Percentiles rank a stretch among this genome's conserved stretches.
Evolutionary conservation across 2,888 invertebrate genomes (phyloP).

Genomic region (Ariolimax columbianus): DNA sequence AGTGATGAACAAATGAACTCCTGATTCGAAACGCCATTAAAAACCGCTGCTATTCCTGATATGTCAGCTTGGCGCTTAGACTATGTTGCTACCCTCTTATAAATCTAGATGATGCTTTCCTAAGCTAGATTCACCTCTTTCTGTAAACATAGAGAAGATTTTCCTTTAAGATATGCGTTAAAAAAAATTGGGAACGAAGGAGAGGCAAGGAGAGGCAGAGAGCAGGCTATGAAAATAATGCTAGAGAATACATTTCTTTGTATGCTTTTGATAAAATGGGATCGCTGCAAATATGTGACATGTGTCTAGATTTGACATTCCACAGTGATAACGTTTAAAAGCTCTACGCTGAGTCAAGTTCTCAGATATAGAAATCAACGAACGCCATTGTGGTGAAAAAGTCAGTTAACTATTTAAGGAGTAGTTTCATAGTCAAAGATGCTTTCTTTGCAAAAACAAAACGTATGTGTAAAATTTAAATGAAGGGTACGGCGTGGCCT

Average conservation of each 20-base stretch:
- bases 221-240: not conserved
- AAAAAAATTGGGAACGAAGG: not conserved
- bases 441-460: too few species aligned
- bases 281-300: not conserved
- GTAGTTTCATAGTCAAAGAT: too few species aligned
- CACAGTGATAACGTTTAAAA: not conserved
- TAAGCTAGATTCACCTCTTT: not conserved
- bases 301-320: not conserved
- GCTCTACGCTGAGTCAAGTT: not conserved
- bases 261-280: not conserved
- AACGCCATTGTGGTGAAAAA: too few species aligned
- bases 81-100: too few species aligned
- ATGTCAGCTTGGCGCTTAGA: too few species aligned
- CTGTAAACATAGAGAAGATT: not conserved
- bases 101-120: too few species aligned
- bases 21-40: too few species aligned
- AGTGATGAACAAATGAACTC: too few species aligned
- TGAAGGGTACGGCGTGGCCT: too few species aligned
- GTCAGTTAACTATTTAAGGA: too few species aligned
- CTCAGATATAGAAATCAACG: not conserved
- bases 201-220: not conserved
- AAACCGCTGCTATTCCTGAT: too few species aligned
- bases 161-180: not conserved
- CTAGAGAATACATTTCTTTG: not conserved
- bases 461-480: too few species aligned